Conservation (phyloP, 2,113 vertebrate genomes). For the Pontoporia blainvillei region DNA sequence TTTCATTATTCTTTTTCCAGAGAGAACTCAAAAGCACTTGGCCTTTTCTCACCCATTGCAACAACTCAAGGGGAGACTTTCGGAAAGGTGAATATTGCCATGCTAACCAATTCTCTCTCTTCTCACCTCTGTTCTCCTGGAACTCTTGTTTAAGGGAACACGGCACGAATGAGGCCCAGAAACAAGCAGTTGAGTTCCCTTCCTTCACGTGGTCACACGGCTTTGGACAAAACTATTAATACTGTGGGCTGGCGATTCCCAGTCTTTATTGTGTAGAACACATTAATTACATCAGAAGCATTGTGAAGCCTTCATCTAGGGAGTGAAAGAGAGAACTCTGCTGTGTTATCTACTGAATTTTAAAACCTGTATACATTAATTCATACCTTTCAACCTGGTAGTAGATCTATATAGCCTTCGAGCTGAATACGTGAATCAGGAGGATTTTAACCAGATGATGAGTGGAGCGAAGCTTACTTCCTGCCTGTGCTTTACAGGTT, state of each 20-base stretch:
- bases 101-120: neutral
- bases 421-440: neutral
- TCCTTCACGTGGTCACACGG: neutral
- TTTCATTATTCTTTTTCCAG: neutral
- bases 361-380: neutral
- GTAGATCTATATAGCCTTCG: neutral
- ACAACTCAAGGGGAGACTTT: neutral
- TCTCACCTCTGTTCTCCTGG: neutral
- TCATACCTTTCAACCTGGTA: neutral
- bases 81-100: neutral
- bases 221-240: neutral
- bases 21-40: neutral
- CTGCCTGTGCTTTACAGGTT: neutral
- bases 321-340: neutral
- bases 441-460: neutral
- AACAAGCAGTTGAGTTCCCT: neutral
- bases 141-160: neutral
- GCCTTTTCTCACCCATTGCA: neutral
- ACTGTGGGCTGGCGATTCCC: neutral
- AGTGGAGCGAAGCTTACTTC: neutral
- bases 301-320: neutral
- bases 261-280: fast-evolving
- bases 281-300: neutral
- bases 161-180: neutral
- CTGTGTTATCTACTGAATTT: neutral